Evolutionary conservation across 2,888 invertebrate genomes (phyloP), one percentile per base, ranked within the genome.

Genomic region (Stomorhina lunata): DNA sequence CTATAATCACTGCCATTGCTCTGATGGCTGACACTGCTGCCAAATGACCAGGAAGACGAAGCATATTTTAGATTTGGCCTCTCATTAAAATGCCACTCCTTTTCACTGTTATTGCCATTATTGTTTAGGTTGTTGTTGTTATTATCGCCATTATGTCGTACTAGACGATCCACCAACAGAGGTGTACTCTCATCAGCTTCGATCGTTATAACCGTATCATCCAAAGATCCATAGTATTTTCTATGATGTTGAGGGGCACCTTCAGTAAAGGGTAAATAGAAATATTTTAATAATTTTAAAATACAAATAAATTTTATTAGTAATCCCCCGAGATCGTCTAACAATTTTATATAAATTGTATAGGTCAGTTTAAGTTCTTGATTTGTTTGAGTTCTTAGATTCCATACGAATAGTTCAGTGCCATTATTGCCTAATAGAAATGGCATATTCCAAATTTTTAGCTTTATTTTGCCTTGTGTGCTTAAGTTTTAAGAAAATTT

Each of bases 101-200:
- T 34, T n/a, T 20, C 53, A 10, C 10, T 55, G 32, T 12, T 43
- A 6, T 50, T 75, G 9, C 45, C 34, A 12, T 25, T 32, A 27
- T 65, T 34, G 15, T 32, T 15, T 12, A 5, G 32, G 32, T 40
- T 17, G 29, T 12, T 40, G 22, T 32, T 22, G 50, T 50, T 48
- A 15, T 50, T 72, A n/a, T 45, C 45, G 27, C 34, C 55, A 15
- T 34, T 32, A 10, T 40, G 32, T 22, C 50, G 59, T 72, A 40
- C 10, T 12, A 48, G 25, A 29, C 61, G 15, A 45, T 80, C 82
- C 43, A 75, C 68, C 63, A 88, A 80, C 12, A 88, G 86, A 12
- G 86, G 86, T 5, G 86, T 86, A 1, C 73, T 85, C 79, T 88
- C 88, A 76, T 85, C 78, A 25, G 85, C 78, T 69, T 87, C 86